Evolutionary conservation across 1,140 invertebrate species (phyloP), one percentile per base, ranked within the genome.

Genomic region (Drosophila melanica): DNA sequence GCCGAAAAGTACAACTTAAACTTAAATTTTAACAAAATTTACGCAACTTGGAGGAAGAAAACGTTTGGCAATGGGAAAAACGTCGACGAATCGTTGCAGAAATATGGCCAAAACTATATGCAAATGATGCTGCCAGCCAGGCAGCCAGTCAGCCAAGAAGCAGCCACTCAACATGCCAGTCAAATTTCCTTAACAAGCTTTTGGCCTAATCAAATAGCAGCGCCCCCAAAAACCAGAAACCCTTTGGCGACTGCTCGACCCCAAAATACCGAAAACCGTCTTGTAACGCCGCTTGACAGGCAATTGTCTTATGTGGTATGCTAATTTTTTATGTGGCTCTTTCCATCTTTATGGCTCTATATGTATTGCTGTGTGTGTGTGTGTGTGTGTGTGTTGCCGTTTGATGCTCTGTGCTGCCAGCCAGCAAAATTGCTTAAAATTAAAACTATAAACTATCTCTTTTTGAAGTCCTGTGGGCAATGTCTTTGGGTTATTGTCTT

Each of bases 231-330:
- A 39, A 16, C 47, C 41, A 41, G 20, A 59, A 71, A 73, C 70
- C 70, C 70, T 73, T 73, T 73, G 70, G 70, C 42, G 70, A 58
- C 54, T 67, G 63, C 63, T 50, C 63, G 23, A 62, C 33, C 45
- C 27, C 30, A 45, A 4, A 66, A 77, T 55, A 65, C 72, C 75
- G 50, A 48, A 42, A 62, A 82, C 69, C 55, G 57, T 63, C 64
- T 81, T 64, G 66, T 84, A 84, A 68, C 82, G 76, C 68, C 72
- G 81, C 82, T 86, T 79, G 82, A 86, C 82, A 86, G 82, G 59
- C 82, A 86, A 86, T 86, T 86, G 82, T 89, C 82, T 86, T 86
- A 86, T 87, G 82, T 89, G 82, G 82, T 86, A 87, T 87, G 82
- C 72, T 89, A 89, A 87, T 87, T 87, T 87, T 89, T 89, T 81